Evolutionary conservation across 2,888 invertebrate species (phyloP).

Genomic region (Elgonia sp.): DNA sequence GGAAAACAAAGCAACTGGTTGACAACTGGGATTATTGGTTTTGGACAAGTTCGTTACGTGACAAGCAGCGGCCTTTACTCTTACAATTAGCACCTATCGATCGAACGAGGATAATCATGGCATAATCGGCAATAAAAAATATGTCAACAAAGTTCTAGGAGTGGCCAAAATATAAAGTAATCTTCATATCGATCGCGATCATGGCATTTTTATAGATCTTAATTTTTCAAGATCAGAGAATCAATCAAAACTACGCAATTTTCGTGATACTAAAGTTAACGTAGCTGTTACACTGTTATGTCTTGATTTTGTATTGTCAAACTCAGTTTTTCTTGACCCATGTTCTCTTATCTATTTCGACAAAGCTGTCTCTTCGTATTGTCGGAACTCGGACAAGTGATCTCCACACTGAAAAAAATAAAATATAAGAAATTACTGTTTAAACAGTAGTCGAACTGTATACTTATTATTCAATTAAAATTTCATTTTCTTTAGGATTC

Average conservation of each 20-base stretch:
- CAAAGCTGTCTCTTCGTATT: constrained; percentile 36
- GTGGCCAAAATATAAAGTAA: constrained; percentile 83
- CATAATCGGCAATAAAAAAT: constrained; percentile 74
- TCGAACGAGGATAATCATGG: constrained; percentile 67
- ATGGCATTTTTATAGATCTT: constrained; percentile 79
- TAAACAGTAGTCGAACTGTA: too few species aligned
- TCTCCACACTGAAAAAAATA: too few species aligned
- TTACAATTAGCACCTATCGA: constrained; percentile 56
- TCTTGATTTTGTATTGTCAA: constrained; percentile 18
- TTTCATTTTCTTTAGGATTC: too few species aligned
- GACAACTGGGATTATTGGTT: constrained; percentile 13
- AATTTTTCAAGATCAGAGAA: constrained; percentile 52
- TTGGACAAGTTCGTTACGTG: constrained; percentile 4
- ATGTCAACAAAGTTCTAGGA: constrained; percentile 82
- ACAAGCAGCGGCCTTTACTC: constrained; percentile 62
- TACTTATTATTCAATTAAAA: too few species aligned
- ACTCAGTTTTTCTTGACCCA: constrained; percentile 26
- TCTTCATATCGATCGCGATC: constrained; percentile 83
- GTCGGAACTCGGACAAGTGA: constrained; percentile 43
- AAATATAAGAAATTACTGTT: too few species aligned
- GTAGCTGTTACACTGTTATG: constrained; percentile 5
- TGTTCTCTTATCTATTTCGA: constrained; percentile 45
- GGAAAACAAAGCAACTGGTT: too few species aligned
- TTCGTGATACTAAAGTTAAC: constrained; percentile 63
- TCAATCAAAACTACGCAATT: constrained; percentile 67